Evolutionary conservation across 2,113 vertebrate species (phyloP), one percentile per base, ranked within the genome.

Genomic region (Bambusicola thoracicus): DNA sequence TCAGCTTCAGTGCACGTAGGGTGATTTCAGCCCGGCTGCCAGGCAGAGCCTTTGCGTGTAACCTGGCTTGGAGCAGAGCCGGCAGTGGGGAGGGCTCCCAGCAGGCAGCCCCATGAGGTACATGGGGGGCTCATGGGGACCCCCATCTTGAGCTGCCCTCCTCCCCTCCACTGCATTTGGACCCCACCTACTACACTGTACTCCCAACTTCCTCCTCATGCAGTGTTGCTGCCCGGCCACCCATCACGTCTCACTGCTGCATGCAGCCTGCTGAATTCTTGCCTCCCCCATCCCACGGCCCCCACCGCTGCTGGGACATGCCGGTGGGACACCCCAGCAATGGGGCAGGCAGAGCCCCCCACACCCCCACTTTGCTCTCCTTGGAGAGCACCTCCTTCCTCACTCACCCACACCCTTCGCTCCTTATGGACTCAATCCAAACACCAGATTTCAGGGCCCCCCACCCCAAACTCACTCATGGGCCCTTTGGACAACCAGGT

Each of bases 271-370:
- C 13, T 30, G 6, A 63, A 11, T 3, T 13, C 41, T 25, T 30
- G 1, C 1, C 32, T 40, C 30, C 43, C 44, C 43, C 9, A 0
- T 49, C 16, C 59, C 6, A 38, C 4, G 9, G 59, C 15, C 24
- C 40, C 55, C 14, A 56, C 0, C 0, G 3, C 17, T 0, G 0
- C 5, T 0, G 4, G 41, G 19, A 72, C 40, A 21, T 32, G 15
- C 5, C 0, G 0, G 5, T 32, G 59, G 40, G 29, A 36, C 46
- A n/a, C 25, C 10, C 4, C 0, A 0, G 7, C 51, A 29, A 29
- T 13, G 38, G 43, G 16, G 1, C 32, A 14, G 22, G 41, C 53
- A 56, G 46, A 58, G 13, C 53, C 21, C 46, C 2, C 49, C 6
- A 56, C 6, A 5, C 8, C 6, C 5, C 16, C 46, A 11, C 34